A percentile compares a stretch with the other conserved stretches of the same genome.
phyloP scores from a whole-genome alignment of 1,140 invertebrate genomes.

The Zaprionus inermis region DNA sequence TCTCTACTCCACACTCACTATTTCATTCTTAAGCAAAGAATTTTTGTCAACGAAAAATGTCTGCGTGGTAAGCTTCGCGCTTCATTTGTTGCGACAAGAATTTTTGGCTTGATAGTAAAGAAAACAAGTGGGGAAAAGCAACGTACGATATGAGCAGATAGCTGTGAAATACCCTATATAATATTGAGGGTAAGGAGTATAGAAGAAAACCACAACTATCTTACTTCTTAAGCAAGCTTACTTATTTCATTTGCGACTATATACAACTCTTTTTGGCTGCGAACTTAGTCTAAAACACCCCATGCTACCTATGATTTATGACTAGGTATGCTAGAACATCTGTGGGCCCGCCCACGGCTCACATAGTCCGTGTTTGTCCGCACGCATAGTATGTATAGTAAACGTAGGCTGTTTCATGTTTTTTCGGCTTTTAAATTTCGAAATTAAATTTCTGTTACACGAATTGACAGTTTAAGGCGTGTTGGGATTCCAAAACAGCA shows the following conservation, averaged over 20 bases:
- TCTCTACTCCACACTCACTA: background rate
- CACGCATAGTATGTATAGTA: background rate
- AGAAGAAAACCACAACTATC: no score
- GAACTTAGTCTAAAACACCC: background rate
- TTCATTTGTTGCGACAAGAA: conserved; percentile 41
- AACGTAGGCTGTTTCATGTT: conserved; percentile 7
- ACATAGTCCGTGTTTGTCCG: conserved; percentile 23
- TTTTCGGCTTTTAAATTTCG: conserved; percentile 28
- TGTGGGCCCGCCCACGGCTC: conserved; percentile 7
- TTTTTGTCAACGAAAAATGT: conserved; percentile 34
- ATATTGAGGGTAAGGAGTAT: no score
- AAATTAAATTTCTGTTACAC: conserved; percentile 43
- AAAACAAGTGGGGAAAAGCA: conserved; percentile 1
- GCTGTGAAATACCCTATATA: background rate
- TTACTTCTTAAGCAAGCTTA: no score
- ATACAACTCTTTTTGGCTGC: background rate
- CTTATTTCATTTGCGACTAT: background rate
- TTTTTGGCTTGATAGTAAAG: conserved; percentile 15
- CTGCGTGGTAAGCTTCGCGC: conserved; percentile 27
- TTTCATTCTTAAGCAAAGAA: background rate
- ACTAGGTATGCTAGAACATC: background rate
- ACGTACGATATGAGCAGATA: background rate
- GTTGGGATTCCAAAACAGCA: background rate
- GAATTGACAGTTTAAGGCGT: conserved; percentile 45
- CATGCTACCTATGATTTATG: background rate